A percentile compares a stretch with the other conserved stretches of the same genome.
Conservation (phyloP, 37 sponge, comb jelly and placozoan species). For the Lycopodina hypogea region DNA sequence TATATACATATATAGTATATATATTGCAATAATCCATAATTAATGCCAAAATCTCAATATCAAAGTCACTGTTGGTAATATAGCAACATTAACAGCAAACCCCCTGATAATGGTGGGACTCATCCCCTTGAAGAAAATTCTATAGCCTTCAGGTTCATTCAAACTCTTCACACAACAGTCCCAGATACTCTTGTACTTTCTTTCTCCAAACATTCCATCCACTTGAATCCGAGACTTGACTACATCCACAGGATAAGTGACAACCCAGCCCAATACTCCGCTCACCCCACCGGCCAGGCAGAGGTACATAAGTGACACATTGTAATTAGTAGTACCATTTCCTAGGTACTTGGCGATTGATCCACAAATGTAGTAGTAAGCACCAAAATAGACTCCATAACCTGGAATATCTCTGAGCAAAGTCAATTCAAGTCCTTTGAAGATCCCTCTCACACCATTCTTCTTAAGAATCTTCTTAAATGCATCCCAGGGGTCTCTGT, state of each 20-base stretch:
- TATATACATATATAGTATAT: too few relatives aligned
- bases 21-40: too few relatives aligned
- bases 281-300: constrained; percentile 72
- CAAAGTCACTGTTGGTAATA: constrained; percentile 63
- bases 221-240: constrained; percentile 82
- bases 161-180: constrained; percentile 78
- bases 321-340: constrained; percentile 6
- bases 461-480: constrained; percentile 45
- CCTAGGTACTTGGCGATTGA: neutral
- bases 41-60: constrained; percentile 49
- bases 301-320: constrained; percentile 28
- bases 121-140: constrained; percentile 76
- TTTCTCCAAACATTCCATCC: constrained; percentile 50
- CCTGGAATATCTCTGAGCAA: constrained; percentile 69
- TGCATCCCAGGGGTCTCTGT: constrained; percentile 62
- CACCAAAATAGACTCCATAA: constrained; percentile 72
- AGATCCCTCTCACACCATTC: constrained; percentile 66
- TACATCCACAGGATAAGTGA: constrained; percentile 81
- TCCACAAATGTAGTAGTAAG: constrained; percentile 61
- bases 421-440: constrained; percentile 62
- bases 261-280: constrained; percentile 63
- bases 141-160: constrained; percentile 29
- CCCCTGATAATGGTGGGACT: constrained; percentile 71
- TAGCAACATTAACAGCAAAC: constrained; percentile 86
- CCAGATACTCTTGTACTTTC: constrained; percentile 46